Evolutionary conservation across 2,113 vertebrate genomes (phyloP), one percentile per base, ranked within the genome.

Genomic region (Clinocottus analis): DNA sequence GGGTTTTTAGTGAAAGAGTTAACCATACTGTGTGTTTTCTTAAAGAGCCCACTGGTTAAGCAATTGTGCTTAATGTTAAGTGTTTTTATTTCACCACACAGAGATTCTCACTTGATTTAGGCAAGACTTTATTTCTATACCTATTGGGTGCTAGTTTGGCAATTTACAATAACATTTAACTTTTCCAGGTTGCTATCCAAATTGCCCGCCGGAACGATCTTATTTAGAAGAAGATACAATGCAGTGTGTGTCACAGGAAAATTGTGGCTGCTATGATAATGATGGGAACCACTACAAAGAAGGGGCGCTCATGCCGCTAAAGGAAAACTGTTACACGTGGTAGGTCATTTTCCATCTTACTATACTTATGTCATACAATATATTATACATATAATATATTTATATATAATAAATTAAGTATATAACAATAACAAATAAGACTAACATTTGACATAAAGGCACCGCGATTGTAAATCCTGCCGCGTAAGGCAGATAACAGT

Each of bases 151-250:
- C 9, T 56, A 35, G 11, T 62, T 64, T 33, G 37, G 5, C 9
- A 1, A 51, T 66, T 82, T 21, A 69, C 0, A 8, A 1, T 58
- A 5, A 25, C 47, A 14, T 51, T 56, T 62, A 10, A 29, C 19
- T 82, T 87, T 85, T 63, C 17, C 84, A 98, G 97, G 97, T 11
- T 98, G 97, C 85, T 98, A 97, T 86, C 96, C 97, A 80, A 90
- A 89, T 5, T 98, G 97, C 82, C 96, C 96, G 4, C 59, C 81
- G 4, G 87, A 92, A 25, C 83, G 91, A 2, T 82, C 95, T 6
- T 96, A 96, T 93, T 95, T 97, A 33, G 94, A 97, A 27, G 97
- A 98, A 86, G 93, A 76, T 56, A 89, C 72, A 0, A 98, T 97
- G 97, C 90, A 86, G 6, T 98, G 97, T 86, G 96, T 97, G 69